phyloP scores from a whole-genome alignment of 2,888 invertebrate species.

The Automeris io region DNA sequence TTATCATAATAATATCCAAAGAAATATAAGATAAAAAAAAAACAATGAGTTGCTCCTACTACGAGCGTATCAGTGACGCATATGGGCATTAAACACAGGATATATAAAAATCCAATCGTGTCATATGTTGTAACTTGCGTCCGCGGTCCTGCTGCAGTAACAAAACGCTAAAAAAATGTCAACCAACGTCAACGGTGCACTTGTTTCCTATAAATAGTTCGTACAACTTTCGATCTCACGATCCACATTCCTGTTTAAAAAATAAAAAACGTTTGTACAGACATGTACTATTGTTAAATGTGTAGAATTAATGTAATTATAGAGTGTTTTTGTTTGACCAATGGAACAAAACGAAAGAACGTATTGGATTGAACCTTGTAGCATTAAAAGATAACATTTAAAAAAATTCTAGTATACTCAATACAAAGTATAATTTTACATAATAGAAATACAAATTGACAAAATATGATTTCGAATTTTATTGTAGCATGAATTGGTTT shows the following conservation, averaged over 20 bases:
- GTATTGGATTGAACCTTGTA: no score
- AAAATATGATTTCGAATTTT: no score
- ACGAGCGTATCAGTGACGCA: constrained; percentile 9
- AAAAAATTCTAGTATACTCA: no score
- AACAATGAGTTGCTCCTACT: neutral
- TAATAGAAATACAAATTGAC: no score
- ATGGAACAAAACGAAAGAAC: no score
- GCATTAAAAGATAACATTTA: no score
- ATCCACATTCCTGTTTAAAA: constrained; percentile 21
- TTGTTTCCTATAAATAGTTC: constrained; percentile 34
- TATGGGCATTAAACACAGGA: constrained; percentile 13
- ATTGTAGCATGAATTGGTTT: no score
- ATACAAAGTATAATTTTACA: no score
- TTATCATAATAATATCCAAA: no score
- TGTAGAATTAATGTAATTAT: neutral
- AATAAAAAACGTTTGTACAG: constrained; percentile 1
- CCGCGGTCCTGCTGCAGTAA: neutral
- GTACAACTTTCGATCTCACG: constrained; percentile 37
- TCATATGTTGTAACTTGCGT: neutral
- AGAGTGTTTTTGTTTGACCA: no score
- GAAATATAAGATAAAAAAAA: no score
- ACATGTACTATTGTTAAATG: neutral
- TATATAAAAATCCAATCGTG: constrained; percentile 10
- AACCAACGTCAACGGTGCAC: constrained; percentile 19
- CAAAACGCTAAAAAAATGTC: neutral